Evolutionary conservation across 1,140 invertebrate genomes (phyloP), one percentile per base, ranked within the genome.

Genomic region (Helicoverpa armigera): DNA sequence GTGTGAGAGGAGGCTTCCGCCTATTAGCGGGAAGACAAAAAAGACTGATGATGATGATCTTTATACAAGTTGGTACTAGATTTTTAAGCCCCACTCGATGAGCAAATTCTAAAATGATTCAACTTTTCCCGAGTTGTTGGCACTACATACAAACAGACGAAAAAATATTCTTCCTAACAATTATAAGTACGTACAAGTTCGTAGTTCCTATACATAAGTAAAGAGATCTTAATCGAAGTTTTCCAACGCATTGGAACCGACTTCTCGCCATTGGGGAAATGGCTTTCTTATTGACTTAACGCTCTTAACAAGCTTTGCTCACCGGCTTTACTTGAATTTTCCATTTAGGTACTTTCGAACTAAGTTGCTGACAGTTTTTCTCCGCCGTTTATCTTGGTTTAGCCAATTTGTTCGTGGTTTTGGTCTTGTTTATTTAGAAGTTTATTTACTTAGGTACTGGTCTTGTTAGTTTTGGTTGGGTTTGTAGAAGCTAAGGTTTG

Each of bases 201-300:
- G 35, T 43, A 43, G 35, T 43, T 43, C 1, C 35, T 43, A 9
- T 35, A 35, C 35, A 3, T 43, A 43, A 43, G 35, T 43, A 43
- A 43, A 65, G 13, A 0, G 23, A 43, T 43, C 13, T 14, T 31
- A 18, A 72, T 72, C 69, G 23, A 53, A 61, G 12, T 51, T 63
- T 75, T 18, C 72, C 58, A 51, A 53, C 63, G 58, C 69, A n/a
- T 72, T 54, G 69, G 5, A 10, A n/a, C 18, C 18, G 35, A 50
- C 35, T 18, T 63, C 35, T 61, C 58, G 43, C 13, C 16, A 63
- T 72, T 72, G 9, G 10, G 73, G 73, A 76, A 76, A 76, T 76
- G 48, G 73, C 18, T 76, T 61, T 76, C 58, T 76, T 76, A 76
- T 76, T 76, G 58, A 51, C 58, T 76, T 50, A 51, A 9, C 73